Base-by-base conservation (phyloP, 2,113 vertebrate genomes). In the Chauna torquata region DNA sequence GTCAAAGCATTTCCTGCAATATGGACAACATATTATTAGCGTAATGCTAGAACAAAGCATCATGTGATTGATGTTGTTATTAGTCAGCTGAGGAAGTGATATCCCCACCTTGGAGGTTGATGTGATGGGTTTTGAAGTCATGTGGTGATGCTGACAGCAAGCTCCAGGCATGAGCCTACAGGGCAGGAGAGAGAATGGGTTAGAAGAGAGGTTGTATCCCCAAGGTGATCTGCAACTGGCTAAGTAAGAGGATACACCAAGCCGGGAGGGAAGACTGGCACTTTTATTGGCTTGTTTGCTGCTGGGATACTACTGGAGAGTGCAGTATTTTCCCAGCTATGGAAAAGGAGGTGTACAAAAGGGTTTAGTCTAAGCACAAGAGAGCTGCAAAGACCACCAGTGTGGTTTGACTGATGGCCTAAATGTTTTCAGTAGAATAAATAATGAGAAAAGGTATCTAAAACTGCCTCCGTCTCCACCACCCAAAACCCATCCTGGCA, bases 41-140 rank as follows among this genome's bases (percentile, higher is more conserved):
- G 45, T 85, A 93, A 77, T 70, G 66, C 32, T 54, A 77, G 90
- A 94, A 96, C 88, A 96, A 94, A 95, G 75, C 58, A 58, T 61
- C 66, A 42, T 0, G 1, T 54, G 68, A 36, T 66, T 80, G 57
- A 32, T 92, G 74, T 44, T 77, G 30, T 16, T 61, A 24, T 85
- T 95, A 89, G 78, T 96, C 91, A 97, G 74, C 49, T 1, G 14
- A 90, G 89, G 96, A 96, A 91, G 66, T 93, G 66, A 62, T 79
- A 80, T 61, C 34, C 75, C 47, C 90, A 91, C 66, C 70, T 95
- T 85, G 7, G 22, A 90, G 54, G 57, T 4, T 89, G 52, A 59
- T 74, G 65, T 64, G 65, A 24, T 91, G 61, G 36, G 36, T 34
- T 97, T 82, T 68, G 69, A 89, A 12, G 11, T 80, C 57, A 83